Percentiles rank a stretch among this genome's conserved stretches.
Evolutionary conservation across 37 sponge, comb jelly and placozoan species (phyloP).

Genomic region (Beroe forskalii): DNA sequence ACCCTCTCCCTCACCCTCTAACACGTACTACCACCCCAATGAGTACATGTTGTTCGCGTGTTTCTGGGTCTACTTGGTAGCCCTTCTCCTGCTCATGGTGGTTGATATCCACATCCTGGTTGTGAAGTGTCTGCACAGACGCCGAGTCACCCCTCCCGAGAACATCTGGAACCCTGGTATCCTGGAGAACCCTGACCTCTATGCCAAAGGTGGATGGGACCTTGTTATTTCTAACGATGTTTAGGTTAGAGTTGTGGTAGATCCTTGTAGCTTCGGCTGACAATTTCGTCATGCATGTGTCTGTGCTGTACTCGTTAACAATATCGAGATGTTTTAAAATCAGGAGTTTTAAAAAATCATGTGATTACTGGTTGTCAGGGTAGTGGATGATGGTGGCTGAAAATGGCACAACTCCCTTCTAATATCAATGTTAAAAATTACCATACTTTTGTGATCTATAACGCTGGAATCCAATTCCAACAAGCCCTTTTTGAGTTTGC

Average conservation of each 20-base stretch:
- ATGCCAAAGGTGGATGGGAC: constrained; percentile 64
- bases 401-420: too few relatives aligned
- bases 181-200: constrained; percentile 58
- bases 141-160: constrained; percentile 55
- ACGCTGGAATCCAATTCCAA: too few relatives aligned
- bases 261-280: too few relatives aligned
- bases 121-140: constrained; percentile 40
- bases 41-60: constrained; percentile 49
- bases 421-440: too few relatives aligned
- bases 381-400: too few relatives aligned
- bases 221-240: constrained; percentile 62
- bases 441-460: too few relatives aligned
- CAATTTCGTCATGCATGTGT: too few relatives aligned
- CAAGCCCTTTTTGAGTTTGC: too few relatives aligned
- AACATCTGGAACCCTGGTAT: constrained; percentile 59
- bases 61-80: constrained; percentile 63
- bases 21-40: not conserved
- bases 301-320: too few relatives aligned
- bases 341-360: too few relatives aligned
- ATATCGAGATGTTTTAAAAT: too few relatives aligned
- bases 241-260: constrained; percentile 46
- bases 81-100: constrained; percentile 38
- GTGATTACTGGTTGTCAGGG: too few relatives aligned
- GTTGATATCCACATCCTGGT: constrained; percentile 25
- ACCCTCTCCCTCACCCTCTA: not conserved